phyloP scores from a whole-genome alignment of 1,140 invertebrate genomes.

The Bombus haemorrhoidalis region DNA sequence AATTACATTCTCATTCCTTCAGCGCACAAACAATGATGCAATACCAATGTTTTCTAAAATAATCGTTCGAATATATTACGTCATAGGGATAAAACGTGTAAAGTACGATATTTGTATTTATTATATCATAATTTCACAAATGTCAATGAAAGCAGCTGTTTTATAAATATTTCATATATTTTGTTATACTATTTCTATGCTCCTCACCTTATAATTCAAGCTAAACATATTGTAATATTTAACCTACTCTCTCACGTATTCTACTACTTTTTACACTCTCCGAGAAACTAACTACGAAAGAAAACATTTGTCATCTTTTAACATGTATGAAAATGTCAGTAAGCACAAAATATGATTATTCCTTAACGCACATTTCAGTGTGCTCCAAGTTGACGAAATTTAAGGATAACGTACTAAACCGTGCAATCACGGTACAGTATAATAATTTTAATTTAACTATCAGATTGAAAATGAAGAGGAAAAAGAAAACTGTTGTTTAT shows the following conservation, averaged over 20 bases:
- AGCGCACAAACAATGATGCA: background rate
- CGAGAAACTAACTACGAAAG: constrained; percentile 25
- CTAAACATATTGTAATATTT: constrained; percentile 58
- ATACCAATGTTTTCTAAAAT: background rate
- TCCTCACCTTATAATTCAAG: constrained; percentile 71
- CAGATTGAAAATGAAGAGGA: background rate
- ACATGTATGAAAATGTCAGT: constrained; percentile 52
- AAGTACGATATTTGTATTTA: background rate
- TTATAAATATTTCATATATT: constrained; percentile 82
- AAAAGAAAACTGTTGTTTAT: constrained; percentile 26
- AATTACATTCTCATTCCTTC: background rate
- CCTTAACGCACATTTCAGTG: background rate
- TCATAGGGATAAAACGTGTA: background rate
- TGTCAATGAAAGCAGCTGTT: constrained; percentile 72
- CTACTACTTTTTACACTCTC: constrained; percentile 66
- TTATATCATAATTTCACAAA: constrained; percentile 65
- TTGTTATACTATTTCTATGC: constrained; percentile 82
- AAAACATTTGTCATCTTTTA: constrained; percentile 32
- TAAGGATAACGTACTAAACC: background rate
- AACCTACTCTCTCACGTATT: constrained; percentile 52
- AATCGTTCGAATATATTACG: background rate
- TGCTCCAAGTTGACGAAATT: constrained; percentile 21
- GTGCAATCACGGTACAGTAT: constrained; percentile 9
- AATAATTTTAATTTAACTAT: constrained; percentile 16
- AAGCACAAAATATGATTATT: constrained; percentile 61